Conservation (phyloP, 1,140 invertebrate genomes). For the Zaprionus tsacasi region DNA sequence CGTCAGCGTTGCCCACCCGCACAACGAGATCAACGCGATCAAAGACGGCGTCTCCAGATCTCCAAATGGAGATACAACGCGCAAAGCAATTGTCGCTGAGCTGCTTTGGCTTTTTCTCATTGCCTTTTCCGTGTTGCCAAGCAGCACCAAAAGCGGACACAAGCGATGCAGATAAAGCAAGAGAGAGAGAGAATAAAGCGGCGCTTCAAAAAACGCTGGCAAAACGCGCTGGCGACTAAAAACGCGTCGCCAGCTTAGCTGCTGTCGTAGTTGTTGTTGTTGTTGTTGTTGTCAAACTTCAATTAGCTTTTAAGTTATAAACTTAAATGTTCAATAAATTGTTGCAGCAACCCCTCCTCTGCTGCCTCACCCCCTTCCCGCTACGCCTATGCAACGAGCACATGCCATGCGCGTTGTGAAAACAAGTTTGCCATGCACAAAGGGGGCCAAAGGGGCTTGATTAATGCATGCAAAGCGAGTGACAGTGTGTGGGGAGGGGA, state of each 20-base stretch:
- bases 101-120: slow-evolving; percentile 38
- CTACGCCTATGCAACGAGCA: slow-evolving; percentile 26
- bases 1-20: slow-evolving; percentile 39
- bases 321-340: slow-evolving; percentile 75
- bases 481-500: not conserved
- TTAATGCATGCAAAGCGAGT: slow-evolving; percentile 66
- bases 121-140: slow-evolving; percentile 69
- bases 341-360: slow-evolving; percentile 2
- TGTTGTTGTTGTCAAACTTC: slow-evolving; percentile 57
- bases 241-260: slow-evolving; percentile 36
- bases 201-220: slow-evolving; percentile 23
- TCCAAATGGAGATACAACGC: slow-evolving; percentile 61
- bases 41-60: slow-evolving; percentile 58
- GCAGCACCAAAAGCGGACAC: slow-evolving; percentile 58
- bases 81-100: slow-evolving; percentile 38
- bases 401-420: slow-evolving; percentile 59
- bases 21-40: slow-evolving; percentile 64
- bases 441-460: slow-evolving; percentile 27
- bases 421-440: slow-evolving; percentile 49
- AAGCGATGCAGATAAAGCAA: slow-evolving; percentile 13
- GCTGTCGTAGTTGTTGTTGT: slow-evolving; percentile 30
- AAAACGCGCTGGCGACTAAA: slow-evolving; percentile 39
- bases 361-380: too few species aligned
- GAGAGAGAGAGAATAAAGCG: not conserved
- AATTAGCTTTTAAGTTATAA: slow-evolving; percentile 77